Evolutionary conservation across 1,140 invertebrate genomes (phyloP).

Genomic region (Dendroctonus valens): DNA sequence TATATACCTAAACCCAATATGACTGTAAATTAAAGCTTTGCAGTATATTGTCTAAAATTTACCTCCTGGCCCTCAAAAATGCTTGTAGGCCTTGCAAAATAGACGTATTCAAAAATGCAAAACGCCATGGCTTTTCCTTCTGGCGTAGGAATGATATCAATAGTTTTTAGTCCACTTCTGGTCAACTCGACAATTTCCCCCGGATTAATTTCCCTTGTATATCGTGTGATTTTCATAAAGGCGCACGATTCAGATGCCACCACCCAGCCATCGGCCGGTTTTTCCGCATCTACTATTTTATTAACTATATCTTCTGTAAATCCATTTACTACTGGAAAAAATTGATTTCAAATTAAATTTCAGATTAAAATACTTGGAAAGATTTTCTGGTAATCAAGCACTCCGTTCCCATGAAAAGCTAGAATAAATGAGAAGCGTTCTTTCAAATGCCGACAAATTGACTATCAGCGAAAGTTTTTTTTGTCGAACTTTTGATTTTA

Average conservation of each 20-base stretch:
- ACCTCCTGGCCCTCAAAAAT: conserved; percentile 88
- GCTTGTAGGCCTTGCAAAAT: conserved; percentile 93
- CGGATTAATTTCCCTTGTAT: conserved; percentile 81
- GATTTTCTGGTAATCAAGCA: neutral
- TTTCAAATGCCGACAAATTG: neutral
- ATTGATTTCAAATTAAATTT: conserved; percentile 22
- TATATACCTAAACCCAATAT: conserved; percentile 66
- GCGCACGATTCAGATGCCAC: conserved; percentile 96
- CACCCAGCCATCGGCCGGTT: conserved; percentile 79
- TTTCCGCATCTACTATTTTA: conserved; percentile 17
- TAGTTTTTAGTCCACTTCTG: conserved; percentile 75
- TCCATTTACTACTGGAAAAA: conserved; percentile 45
- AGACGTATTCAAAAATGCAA: conserved; percentile 99
- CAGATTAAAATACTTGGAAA: neutral
- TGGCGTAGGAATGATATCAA: conserved; percentile 78
- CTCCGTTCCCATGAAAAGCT: too few species aligned
- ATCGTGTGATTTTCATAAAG: conserved; percentile 83
- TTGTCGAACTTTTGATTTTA: too few species aligned
- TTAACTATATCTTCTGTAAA: conserved; percentile 38
- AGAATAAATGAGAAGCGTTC: neutral
- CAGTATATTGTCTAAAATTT: neutral
- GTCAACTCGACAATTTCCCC: conserved; percentile 96
- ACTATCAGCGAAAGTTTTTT: neutral
- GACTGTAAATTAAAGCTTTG: neutral
- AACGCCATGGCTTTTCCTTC: conserved; percentile 76